phyloP scores from a whole-genome alignment of 1,140 invertebrate species.

The Euwallacea fornicatus region DNA sequence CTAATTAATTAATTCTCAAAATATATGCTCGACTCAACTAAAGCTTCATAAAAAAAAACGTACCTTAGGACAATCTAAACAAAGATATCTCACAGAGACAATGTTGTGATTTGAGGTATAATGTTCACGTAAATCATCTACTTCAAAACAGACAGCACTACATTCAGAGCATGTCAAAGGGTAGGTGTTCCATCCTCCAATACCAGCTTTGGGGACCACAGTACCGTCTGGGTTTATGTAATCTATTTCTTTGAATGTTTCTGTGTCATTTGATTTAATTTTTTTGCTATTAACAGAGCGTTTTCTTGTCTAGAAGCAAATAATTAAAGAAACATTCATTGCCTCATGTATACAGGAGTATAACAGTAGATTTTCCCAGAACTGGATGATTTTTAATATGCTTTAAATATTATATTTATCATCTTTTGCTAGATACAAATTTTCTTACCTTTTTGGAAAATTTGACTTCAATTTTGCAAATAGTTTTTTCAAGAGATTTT shows the following conservation, averaged over 20 bases:
- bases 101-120: constrained; percentile 59
- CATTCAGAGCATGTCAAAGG: constrained; percentile 63
- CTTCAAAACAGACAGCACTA: constrained; percentile 56
- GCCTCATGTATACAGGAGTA: not conserved
- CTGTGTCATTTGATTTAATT: constrained; percentile 11
- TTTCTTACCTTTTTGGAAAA: too few relatives aligned
- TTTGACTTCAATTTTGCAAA: too few relatives aligned
- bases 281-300: not conserved
- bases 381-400: too few relatives aligned
- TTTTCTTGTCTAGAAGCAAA: not conserved
- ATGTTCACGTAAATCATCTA: constrained; percentile 59
- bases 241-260: constrained; percentile 40
- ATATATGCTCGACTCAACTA: too few relatives aligned
- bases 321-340: constrained; percentile 1
- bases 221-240: constrained; percentile 50
- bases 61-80: constrained; percentile 62
- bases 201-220: constrained; percentile 43
- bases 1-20: not conserved
- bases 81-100: constrained; percentile 57
- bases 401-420: too few relatives aligned
- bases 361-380: too few relatives aligned
- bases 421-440: too few relatives aligned
- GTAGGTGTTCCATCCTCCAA: constrained; percentile 56
- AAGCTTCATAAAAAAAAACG: not conserved
- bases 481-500: not conserved